Evolutionary conservation across 1,140 invertebrate genomes (phyloP).

Genomic region (Ceratitis capitata): DNA sequence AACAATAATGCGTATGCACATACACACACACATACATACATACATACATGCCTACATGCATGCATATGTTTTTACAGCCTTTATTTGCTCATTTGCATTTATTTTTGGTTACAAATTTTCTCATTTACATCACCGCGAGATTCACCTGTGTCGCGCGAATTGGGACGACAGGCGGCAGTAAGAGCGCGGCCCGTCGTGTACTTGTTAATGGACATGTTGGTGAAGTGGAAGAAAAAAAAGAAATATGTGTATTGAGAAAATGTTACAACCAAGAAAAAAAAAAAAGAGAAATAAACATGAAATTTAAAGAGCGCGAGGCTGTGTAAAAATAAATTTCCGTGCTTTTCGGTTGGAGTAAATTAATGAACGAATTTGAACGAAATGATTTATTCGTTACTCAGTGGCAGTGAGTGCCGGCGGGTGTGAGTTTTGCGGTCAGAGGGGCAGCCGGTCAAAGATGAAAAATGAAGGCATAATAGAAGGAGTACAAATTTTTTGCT

Average conservation of each 20-base stretch:
- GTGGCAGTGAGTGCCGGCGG: too few species aligned
- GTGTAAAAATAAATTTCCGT: background rate
- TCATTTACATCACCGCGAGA: background rate
- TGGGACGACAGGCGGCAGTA: background rate
- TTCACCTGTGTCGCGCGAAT: slow-evolving; percentile 21
- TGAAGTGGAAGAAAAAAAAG: too few species aligned
- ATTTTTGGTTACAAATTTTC: background rate
- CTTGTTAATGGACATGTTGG: slow-evolving; percentile 23
- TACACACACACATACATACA: too few species aligned
- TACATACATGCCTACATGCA: too few species aligned
- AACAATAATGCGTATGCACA: background rate
- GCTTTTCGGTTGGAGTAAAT: background rate
- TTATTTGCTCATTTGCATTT: background rate
- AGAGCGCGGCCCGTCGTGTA: background rate
- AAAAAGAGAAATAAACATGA: background rate
- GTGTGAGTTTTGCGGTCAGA: background rate
- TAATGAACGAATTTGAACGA: background rate
- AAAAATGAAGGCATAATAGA: background rate
- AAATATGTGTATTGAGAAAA: too few species aligned
- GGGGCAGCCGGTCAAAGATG: background rate
- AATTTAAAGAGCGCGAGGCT: background rate
- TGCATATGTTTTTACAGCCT: background rate
- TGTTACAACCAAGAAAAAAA: background rate
- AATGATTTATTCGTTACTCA: background rate
- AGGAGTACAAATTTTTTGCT: too few species aligned